phyloP scores from a whole-genome alignment of 1,140 invertebrate genomes.

The Conus betulinus region DNA sequence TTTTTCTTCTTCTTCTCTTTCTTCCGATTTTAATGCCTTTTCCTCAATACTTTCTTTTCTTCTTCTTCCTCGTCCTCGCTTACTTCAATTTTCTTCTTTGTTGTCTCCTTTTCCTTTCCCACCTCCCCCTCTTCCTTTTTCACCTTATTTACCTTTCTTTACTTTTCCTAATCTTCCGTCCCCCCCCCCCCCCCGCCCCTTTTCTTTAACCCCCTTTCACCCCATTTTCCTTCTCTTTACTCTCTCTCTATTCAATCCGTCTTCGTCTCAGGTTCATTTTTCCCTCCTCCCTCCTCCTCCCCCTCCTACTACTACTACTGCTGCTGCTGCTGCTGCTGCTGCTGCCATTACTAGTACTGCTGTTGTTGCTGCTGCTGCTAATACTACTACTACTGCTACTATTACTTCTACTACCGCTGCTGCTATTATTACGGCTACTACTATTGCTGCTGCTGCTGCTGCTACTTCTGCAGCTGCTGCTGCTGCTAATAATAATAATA shows the following conservation, averaged over 20 bases:
- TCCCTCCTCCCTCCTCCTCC: no score
- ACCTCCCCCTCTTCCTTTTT: not conserved
- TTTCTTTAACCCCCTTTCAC: not conserved
- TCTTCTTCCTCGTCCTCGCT: not conserved
- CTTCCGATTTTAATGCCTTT: not conserved
- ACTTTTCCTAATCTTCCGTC: not conserved
- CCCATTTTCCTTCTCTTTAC: not conserved
- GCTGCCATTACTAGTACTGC: no score
- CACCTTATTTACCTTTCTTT: not conserved
- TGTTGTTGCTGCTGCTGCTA: no score
- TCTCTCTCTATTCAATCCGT: not conserved
- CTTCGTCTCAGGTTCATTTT: not conserved
- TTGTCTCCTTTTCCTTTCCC: not conserved
- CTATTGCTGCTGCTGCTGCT: no score
- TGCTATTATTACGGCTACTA: no score
- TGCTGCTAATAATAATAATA: no score
- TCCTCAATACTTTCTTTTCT: not conserved
- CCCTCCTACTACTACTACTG: no score
- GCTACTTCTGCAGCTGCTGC: no score
- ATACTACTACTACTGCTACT: no score
- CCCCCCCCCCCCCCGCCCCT: not conserved
- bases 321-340: no score
- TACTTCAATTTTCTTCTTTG: not conserved
- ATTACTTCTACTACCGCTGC: no score
- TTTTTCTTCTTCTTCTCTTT: not conserved